Base-by-base conservation (phyloP, 2,888 invertebrate genomes). In the Perizoma affinitatum region DNA sequence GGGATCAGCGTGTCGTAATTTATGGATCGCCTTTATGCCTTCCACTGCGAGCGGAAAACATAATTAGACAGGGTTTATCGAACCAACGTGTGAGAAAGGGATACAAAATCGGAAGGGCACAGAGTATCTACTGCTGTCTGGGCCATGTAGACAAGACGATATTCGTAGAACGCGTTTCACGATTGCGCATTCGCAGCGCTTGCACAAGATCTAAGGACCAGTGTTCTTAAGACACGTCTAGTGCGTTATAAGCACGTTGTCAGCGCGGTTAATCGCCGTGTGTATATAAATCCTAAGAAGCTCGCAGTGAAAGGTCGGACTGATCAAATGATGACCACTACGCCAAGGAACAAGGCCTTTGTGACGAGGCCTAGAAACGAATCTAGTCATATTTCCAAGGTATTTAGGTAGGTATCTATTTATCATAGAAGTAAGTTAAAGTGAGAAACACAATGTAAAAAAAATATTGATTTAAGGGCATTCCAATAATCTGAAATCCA, bases 391-490 rank as follows among this genome's bases (percentile, higher is more conserved):
- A 42, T 22, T 41, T 42, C 44, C 44, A 46, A 58, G 34, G 35
- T 60, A 55, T 38, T 35, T 48, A 58, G 58, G 35, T 61, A 50
- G 46, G 42, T 10, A 52, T 55, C 40, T 56, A 61, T 61, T 56
- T 61, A 61, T 61, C 48, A 49, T 61, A 53, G 53, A 38, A 35
- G 10, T 61, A 61, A 56, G 61, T 60, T 35, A 41, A 40, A 22
- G 10, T 42, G 9, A 9, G 5, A 38, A 9, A 9, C 5, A 42
- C 10, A n/a, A 5, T 6, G 42, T 6, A n/a, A 10, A n/a, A 42
- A 10, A 5, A 8, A 6, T 22, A 7, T 42, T 5, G 42, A 42
- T 42, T 42, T 10, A 7, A 8, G 8, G 38, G 6, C 38, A 38
- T 38, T 38, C 4, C 5, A 43, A 40, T 33, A 7, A 42, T 52